These are phyloP conservation scores for Brachyptera putata DNA, from an alignment of 2,888 invertebrate species.

Conservation along the genomic window DNA sequence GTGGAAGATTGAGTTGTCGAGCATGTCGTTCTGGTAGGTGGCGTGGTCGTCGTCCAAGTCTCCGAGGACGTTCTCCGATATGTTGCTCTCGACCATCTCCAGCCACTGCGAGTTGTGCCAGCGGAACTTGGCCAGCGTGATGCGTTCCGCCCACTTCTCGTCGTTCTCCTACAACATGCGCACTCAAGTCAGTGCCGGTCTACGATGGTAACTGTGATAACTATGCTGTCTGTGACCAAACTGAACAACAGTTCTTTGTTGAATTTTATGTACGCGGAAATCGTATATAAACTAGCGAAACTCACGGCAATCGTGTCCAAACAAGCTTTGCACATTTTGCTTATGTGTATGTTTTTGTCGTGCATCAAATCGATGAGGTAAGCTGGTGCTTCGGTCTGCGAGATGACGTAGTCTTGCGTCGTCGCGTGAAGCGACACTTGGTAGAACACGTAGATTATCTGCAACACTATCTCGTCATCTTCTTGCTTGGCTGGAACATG, in stretches of 20 bases:
- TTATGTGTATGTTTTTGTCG: constrained; percentile 90
- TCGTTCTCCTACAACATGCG: constrained; percentile 58
- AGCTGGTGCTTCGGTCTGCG: constrained; percentile 88
- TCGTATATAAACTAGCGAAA: too few species aligned
- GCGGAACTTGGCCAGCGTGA: constrained; percentile 92
- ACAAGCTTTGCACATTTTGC: constrained; percentile 92
- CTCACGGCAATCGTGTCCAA: constrained; percentile 89
- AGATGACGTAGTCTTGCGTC: constrained; percentile 77
- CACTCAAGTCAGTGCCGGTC: too few species aligned
- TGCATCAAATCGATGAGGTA: constrained; percentile 96
- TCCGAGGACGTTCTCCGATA: constrained; percentile 49
- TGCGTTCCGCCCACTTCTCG: constrained; percentile 88
- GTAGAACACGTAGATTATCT: constrained; percentile 94
- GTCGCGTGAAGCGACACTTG: constrained; percentile 77
- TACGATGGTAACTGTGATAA: too few species aligned
- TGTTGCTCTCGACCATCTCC: constrained; percentile 81
- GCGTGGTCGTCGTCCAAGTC: constrained; percentile 63
- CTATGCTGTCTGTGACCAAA: too few species aligned
- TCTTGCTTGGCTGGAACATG: constrained; percentile 72
- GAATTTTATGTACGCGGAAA: too few species aligned
- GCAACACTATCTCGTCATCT: constrained; percentile 96
- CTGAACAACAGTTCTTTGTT: too few species aligned
- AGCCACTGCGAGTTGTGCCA: constrained; percentile 98
- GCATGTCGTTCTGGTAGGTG: constrained; percentile 57
- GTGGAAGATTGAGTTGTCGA: constrained; percentile 8